These are phyloP conservation scores for Aegithalos caudatus DNA, from an alignment of 2,113 vertebrate species.

Conservation along the genomic window DNA sequence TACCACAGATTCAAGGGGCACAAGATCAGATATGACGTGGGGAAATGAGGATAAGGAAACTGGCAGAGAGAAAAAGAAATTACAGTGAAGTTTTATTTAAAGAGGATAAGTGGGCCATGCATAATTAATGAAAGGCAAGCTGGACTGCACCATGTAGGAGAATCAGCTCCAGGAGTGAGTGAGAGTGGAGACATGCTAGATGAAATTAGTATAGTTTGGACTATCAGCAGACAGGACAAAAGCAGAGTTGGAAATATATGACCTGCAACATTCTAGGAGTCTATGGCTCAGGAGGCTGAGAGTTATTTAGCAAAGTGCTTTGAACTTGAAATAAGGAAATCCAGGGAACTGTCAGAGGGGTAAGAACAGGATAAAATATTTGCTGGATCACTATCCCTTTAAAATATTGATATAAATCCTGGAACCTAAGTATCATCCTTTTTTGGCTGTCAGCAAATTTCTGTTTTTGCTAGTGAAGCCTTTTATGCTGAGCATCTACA, in stretches of 20 bases:
- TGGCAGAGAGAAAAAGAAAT: neutral
- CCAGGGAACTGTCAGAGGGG: neutral
- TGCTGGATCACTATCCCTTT: neutral
- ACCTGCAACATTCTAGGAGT: neutral
- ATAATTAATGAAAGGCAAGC: neutral
- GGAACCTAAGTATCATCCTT: neutral
- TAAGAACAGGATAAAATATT: neutral
- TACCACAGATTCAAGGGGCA: neutral
- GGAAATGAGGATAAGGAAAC: neutral
- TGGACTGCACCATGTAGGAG: neutral
- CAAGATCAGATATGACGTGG: neutral
- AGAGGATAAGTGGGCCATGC: neutral
- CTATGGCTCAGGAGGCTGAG: neutral
- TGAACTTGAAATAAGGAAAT: neutral
- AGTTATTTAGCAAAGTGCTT: neutral
- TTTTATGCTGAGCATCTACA: neutral
- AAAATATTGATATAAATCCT: neutral
- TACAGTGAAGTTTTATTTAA: neutral
- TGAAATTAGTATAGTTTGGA: neutral
- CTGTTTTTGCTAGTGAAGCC: neutral
- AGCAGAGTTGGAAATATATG: neutral
- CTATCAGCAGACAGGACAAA: neutral
- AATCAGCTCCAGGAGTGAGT: neutral
- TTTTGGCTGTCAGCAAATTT: neutral
- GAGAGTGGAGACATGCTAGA: neutral